phyloP scores from a whole-genome alignment of 2,797 vertebrate genomes.

The Melanotaenia boesemani region DNA sequence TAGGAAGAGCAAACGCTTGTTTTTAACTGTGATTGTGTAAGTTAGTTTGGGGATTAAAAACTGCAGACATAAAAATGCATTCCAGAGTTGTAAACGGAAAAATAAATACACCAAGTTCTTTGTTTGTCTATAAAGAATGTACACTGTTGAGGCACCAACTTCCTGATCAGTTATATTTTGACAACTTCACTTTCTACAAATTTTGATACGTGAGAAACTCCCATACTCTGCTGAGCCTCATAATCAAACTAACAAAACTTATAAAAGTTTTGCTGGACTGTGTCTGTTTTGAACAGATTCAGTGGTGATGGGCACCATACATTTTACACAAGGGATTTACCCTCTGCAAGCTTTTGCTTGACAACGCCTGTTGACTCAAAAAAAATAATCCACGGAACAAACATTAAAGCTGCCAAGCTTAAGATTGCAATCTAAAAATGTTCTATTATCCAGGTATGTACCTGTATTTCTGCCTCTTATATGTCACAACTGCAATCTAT shows the following conservation, averaged over 20 bases:
- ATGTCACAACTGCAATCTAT: not conserved
- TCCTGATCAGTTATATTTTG: slow-evolving; percentile 22
- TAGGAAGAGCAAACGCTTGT: slow-evolving; percentile 19
- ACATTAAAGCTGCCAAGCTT: not conserved
- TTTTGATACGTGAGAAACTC: not conserved
- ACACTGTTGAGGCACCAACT: slow-evolving; percentile 8
- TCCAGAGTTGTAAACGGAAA: slow-evolving; percentile 15
- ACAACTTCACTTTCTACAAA: not conserved
- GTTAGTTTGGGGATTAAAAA: slow-evolving; percentile 24
- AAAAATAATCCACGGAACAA: not conserved
- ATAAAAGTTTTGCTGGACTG: not conserved
- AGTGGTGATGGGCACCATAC: not conserved
- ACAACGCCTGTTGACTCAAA: slow-evolving; percentile 10
- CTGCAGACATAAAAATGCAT: slow-evolving; percentile 21
- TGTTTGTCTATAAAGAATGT: slow-evolving; percentile 21
- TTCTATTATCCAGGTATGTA: not conserved
- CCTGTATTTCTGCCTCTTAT: not conserved
- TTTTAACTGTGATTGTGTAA: slow-evolving; percentile 1
- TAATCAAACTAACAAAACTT: not conserved
- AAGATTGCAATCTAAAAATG: not conserved
- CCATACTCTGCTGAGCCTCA: not conserved
- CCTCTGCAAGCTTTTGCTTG: not conserved
- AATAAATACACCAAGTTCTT: slow-evolving; percentile 21
- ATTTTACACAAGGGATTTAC: no score
- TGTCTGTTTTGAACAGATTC: not conserved